Conservation (phyloP, 2,888 invertebrate genomes). For the Drosophila diplacantha region DNA sequence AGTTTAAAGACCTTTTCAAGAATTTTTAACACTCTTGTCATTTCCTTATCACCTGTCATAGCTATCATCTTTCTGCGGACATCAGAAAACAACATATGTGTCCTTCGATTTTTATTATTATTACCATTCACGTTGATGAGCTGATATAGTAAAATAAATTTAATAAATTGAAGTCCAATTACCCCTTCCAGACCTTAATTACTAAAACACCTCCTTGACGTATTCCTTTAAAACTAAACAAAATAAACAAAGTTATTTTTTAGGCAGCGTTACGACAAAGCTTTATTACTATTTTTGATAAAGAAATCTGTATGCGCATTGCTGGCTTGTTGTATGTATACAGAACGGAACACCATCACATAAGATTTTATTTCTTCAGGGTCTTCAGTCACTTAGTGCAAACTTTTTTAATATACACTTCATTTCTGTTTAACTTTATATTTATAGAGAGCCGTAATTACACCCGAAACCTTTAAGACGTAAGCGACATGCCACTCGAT, state of each 20-base stretch:
- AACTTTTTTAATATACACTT: background rate
- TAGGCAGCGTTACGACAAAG: too few species aligned
- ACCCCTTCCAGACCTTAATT: background rate
- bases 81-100: too few species aligned
- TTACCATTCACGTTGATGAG: background rate
- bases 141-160: background rate
- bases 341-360: background rate
- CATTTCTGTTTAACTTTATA: slow-evolving; percentile 4
- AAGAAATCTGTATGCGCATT: background rate
- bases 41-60: too few species aligned
- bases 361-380: background rate
- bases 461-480: slow-evolving; percentile 25
- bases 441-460: slow-evolving; percentile 14
- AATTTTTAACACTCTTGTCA: too few species aligned
- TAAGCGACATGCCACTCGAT: slow-evolving; percentile 15
- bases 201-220: background rate
- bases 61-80: too few species aligned
- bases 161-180: background rate
- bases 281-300: background rate
- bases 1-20: too few species aligned
- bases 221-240: background rate
- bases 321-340: background rate
- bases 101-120: background rate
- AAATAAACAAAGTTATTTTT: background rate
- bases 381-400: background rate